phyloP scores from a whole-genome alignment of 2,888 invertebrate species.

The Heliconius ismenius region DNA sequence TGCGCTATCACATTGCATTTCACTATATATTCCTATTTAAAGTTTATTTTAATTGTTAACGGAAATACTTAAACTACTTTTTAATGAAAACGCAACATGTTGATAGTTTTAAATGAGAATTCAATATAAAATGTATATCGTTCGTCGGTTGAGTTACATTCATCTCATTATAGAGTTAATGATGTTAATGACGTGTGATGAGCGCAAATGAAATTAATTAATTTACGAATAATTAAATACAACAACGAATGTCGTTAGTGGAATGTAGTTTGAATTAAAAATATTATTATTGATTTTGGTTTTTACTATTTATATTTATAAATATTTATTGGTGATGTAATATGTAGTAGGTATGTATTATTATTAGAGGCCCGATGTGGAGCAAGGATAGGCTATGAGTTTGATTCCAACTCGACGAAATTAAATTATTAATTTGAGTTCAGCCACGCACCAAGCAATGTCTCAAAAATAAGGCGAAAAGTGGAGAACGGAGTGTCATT shows the following conservation, averaged over 20 bases:
- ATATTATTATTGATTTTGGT: not conserved
- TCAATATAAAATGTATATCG: constrained; percentile 29
- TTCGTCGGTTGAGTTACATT: constrained; percentile 22
- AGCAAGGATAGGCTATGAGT: too few relatives aligned
- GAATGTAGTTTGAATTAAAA: constrained; percentile 25
- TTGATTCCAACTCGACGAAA: too few relatives aligned
- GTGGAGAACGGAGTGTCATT: too few relatives aligned
- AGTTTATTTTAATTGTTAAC: not conserved
- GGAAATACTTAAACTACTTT: constrained; percentile 16
- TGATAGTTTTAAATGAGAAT: constrained; percentile 19
- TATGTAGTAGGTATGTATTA: not conserved
- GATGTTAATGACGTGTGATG: constrained; percentile 29
- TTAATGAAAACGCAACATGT: constrained; percentile 30
- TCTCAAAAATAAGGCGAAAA: not conserved
- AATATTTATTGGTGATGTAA: not conserved
- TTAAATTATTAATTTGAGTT: not conserved
- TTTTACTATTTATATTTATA: not conserved
- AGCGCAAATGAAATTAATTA: constrained; percentile 39
- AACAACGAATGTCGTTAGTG: constrained; percentile 10
- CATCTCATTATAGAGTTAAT: constrained; percentile 35
- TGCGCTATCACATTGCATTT: too few relatives aligned
- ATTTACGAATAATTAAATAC: constrained; percentile 38
- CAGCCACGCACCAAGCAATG: not conserved
- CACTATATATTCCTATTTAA: too few relatives aligned
- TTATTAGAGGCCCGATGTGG: too few relatives aligned